Evolutionary conservation across 1,140 invertebrate genomes (phyloP).

Genomic region (Eubasilissa regina): DNA sequence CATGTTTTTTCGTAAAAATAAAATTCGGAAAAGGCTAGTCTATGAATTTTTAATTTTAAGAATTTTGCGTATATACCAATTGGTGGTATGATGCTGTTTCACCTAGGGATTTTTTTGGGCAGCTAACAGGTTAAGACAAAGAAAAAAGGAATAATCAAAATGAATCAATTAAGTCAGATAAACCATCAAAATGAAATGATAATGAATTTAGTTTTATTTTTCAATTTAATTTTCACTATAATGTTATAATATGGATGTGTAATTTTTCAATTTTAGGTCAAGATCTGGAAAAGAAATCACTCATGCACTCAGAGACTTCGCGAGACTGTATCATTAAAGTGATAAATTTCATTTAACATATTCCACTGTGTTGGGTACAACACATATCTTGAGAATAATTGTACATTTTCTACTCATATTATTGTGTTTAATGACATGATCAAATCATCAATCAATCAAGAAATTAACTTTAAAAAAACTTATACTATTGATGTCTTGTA

Average conservation of each 20-base stretch:
- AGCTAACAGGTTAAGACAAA: too few relatives aligned
- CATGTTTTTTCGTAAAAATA: too few relatives aligned
- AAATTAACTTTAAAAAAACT: neutral
- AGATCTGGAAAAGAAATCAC: constrained; percentile 80
- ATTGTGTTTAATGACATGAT: neutral
- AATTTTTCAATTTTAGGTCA: constrained; percentile 74
- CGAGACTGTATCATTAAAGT: constrained; percentile 82
- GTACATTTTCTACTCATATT: neutral
- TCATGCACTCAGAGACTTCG: constrained; percentile 82
- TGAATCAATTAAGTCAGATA: too few relatives aligned
- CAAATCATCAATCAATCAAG: neutral
- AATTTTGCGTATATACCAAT: too few relatives aligned
- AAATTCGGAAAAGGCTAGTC: too few relatives aligned
- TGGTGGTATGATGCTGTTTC: too few relatives aligned
- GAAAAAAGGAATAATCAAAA: too few relatives aligned
- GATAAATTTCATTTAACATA: neutral
- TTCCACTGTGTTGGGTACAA: neutral
- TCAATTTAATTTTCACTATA: neutral
- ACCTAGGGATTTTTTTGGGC: too few relatives aligned
- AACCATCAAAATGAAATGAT: too few relatives aligned
- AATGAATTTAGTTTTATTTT: too few relatives aligned
- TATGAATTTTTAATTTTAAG: too few relatives aligned
- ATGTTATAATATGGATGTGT: constrained; percentile 23
- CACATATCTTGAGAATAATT: neutral
- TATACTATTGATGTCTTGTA: too few relatives aligned